Evolutionary conservation across 2,113 vertebrate species (phyloP), one percentile per base, ranked within the genome.

Genomic region (Psettodes erumei): DNA sequence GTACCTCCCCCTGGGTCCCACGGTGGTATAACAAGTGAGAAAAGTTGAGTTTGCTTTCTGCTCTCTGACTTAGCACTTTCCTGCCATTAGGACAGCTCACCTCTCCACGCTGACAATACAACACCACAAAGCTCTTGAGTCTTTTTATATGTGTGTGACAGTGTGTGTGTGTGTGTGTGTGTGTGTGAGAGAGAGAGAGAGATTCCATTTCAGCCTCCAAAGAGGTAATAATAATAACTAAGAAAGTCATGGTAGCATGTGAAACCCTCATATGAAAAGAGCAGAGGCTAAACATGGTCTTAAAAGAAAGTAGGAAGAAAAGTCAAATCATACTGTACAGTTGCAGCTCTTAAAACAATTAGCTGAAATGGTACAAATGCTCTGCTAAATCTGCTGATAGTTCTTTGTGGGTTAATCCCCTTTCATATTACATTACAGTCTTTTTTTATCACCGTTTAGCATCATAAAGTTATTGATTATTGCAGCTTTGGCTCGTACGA

Each of bases 51-150:
- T 82, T 69, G 67, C 71, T 85, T 33, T 78, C 48, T 59, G 80
- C 70, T 71, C 70, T 67, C 79, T 88, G 83, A 82, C 83, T 78
- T 74, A 78, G 81, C 75, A 87, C 84, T 89, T 89, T 86, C 69
- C 83, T 81, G 77, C 80, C 85, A 86, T 82, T 91, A 90, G 87
- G 80, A 84, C 76, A 27, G 62, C 45, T 64, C 55, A 58, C 38
- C 47, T 77, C 75, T 79, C 58, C 32, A 54, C 16, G 69, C 75
- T 77, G 58, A 86, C 77, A 85, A 83, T 62, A 85, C 68, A 83
- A 87, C 88, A 87, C 58, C 68, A 86, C 64, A 90, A 89, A 88
- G 83, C 88, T 85, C 86, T 88, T 85, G 35, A 85, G 73, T 60
- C 63, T 25, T 79, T n/a, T 56, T 68, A 11, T 55, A 37, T 62